Evolutionary conservation across 2,797 vertebrate species (phyloP).

Genomic region (Pseudochaenichthys georgianus): DNA sequence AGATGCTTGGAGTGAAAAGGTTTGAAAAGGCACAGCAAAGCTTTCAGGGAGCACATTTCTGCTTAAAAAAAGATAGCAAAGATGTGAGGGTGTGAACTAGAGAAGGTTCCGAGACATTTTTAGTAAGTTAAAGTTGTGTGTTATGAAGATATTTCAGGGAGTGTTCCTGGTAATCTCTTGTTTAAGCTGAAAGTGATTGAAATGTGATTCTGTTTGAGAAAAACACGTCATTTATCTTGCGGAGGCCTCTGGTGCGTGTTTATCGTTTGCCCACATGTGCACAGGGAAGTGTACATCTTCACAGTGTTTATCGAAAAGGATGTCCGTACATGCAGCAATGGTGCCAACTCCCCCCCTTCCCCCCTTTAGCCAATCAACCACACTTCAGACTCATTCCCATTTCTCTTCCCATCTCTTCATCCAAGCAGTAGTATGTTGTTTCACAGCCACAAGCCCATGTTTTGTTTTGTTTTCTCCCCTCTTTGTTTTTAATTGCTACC

Average conservation of each 20-base stretch:
- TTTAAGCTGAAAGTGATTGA: conserved; percentile 24
- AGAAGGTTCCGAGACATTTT: conserved; percentile 20
- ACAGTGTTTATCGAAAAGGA: conserved; percentile 29
- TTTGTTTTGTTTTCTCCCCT: conserved; percentile 80
- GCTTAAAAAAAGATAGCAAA: conserved; percentile 21
- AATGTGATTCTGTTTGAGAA: conserved; percentile 37
- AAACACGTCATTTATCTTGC: conserved; percentile 8
- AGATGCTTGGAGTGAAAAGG: conserved; percentile 59
- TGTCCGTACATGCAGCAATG: conserved; percentile 23
- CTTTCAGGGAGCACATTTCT: conserved; percentile 40
- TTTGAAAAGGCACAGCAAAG: conserved; percentile 50
- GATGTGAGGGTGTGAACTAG: conserved; percentile 35
- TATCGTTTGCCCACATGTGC: background rate
- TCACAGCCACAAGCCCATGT: conserved; percentile 75
- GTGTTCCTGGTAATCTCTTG: conserved; percentile 38
- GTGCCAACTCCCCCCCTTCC: conserved; percentile 12
- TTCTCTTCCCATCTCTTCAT: conserved; percentile 69
- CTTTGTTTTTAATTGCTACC: conserved; percentile 87
- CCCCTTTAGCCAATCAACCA: conserved; percentile 42
- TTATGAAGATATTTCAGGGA: conserved; percentile 18
- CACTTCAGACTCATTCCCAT: conserved; percentile 61
- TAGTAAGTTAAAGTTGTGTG: conserved; percentile 13
- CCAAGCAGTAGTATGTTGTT: conserved; percentile 71
- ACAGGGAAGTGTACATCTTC: conserved; percentile 5
- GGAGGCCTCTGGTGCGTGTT: conserved; percentile 5